Conservation (phyloP, 2,113 vertebrate species). For the Cygnus buccinator region DNA sequence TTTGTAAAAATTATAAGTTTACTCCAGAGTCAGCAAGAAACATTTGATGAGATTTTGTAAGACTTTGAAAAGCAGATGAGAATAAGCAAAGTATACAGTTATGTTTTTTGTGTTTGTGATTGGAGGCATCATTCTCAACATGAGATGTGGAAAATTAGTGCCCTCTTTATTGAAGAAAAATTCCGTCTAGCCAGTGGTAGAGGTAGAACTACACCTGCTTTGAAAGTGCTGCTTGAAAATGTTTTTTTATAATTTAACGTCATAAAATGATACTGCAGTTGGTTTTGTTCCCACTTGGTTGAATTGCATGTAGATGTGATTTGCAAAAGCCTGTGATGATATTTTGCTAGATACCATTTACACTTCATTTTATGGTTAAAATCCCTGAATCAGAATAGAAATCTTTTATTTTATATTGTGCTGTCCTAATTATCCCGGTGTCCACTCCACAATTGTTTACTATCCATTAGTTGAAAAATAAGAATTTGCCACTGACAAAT, state of each 20-base stretch:
- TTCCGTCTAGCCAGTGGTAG: neutral
- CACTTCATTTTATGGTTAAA: neutral
- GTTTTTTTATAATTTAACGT: neutral
- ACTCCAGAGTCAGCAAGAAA: neutral
- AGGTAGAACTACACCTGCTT: neutral
- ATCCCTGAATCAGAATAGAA: neutral
- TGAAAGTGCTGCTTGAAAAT: neutral
- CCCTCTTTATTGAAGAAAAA: neutral
- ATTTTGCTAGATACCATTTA: neutral
- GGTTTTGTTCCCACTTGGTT: neutral
- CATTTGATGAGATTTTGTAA: neutral
- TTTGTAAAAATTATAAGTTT: neutral
- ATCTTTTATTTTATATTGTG: neutral
- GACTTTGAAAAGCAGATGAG: neutral
- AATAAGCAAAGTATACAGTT: accelerated
- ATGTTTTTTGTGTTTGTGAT: neutral
- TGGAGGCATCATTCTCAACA: neutral
- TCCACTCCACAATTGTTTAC: neutral
- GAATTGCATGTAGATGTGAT: neutral
- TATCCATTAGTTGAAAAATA: neutral
- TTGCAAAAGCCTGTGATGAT: neutral
- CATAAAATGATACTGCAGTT: neutral
- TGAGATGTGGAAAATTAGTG: neutral
- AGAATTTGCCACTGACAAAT: neutral
- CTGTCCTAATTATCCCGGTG: neutral